phyloP scores from a whole-genome alignment of 1,140 invertebrate species.

The Zelostemma sp. region DNA sequence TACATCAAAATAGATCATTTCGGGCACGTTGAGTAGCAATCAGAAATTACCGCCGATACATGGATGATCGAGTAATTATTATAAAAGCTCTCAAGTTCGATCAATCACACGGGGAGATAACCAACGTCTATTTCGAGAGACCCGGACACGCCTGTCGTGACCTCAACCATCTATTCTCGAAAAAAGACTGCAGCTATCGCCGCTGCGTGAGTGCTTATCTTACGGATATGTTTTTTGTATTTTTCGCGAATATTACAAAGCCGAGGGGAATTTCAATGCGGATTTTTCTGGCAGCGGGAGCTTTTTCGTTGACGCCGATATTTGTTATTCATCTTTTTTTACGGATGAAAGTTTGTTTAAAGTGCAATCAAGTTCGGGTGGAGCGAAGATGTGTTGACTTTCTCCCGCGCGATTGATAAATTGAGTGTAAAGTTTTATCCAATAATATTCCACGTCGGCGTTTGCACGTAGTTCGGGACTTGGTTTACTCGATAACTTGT shows the following conservation, averaged over 20 bases:
- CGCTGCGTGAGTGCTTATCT: constrained; percentile 44
- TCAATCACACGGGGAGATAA: constrained; percentile 58
- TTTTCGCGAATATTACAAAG: constrained; percentile 39
- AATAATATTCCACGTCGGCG: constrained; percentile 20
- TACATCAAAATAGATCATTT: constrained; percentile 31
- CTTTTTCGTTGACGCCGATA: too few relatives aligned
- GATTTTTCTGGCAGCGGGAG: constrained; percentile 14
- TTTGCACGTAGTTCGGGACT: constrained; percentile 23
- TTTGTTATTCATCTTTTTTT: too few relatives aligned
- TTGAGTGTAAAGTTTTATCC: constrained; percentile 25
- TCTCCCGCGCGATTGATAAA: too few relatives aligned
- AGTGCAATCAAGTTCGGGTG: too few relatives aligned
- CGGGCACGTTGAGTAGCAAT: constrained; percentile 44
- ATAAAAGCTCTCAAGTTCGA: constrained; percentile 61
- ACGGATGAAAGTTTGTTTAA: too few relatives aligned
- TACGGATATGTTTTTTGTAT: constrained; percentile 26
- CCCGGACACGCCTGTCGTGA: constrained; percentile 45
- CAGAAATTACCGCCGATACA: constrained; percentile 58
- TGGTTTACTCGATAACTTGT: constrained; percentile 32
- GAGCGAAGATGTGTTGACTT: too few relatives aligned
- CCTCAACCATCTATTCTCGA: constrained; percentile 44
- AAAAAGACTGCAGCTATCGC: constrained; percentile 44
- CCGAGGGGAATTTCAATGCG: constrained; percentile 31
- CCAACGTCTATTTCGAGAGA: constrained; percentile 41
- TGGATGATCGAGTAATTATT: constrained; percentile 62